Conservation (phyloP, 2,113 vertebrate genomes). For the Scomber scombrus region DNA sequence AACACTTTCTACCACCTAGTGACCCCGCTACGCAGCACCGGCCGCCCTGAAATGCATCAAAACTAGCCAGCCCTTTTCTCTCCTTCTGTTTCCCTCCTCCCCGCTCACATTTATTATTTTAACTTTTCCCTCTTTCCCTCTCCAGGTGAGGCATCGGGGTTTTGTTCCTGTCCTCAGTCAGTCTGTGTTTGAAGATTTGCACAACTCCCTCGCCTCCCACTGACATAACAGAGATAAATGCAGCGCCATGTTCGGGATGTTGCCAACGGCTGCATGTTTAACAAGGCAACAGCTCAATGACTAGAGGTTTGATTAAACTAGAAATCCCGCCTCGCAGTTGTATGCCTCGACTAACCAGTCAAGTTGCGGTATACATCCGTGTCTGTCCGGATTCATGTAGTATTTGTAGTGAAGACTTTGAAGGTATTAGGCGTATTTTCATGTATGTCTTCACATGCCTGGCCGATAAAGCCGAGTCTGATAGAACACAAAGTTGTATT, state of each 20-base stretch:
- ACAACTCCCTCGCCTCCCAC: constrained; percentile 63
- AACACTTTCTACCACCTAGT: constrained; percentile 65
- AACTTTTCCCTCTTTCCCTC: constrained; percentile 34
- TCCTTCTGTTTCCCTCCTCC: constrained; percentile 9
- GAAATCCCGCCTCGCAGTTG: too few species aligned
- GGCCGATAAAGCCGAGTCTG: too few species aligned
- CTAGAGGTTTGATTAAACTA: constrained; percentile 38
- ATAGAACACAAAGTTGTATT: too few species aligned
- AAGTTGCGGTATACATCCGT: too few species aligned
- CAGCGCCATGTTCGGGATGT: constrained; percentile 38
- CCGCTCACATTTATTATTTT: constrained; percentile 57
- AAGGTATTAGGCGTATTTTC: too few species aligned
- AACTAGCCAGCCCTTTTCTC: constrained; percentile 35
- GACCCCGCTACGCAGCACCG: constrained; percentile 64
- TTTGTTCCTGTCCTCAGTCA: constrained; percentile 48
- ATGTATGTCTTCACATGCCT: too few species aligned
- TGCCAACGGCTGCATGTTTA: constrained; percentile 63
- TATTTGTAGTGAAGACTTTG: too few species aligned
- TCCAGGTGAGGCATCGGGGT: constrained; percentile 64
- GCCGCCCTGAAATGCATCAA: constrained; percentile 72
- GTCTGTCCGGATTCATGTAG: too few species aligned
- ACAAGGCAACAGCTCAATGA: constrained; percentile 61
- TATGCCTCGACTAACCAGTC: too few species aligned
- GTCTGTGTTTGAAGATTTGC: constrained; percentile 61
- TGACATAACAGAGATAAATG: constrained; percentile 70